Conservation (phyloP, 2,888 invertebrate species). For the Lypha dubia region DNA sequence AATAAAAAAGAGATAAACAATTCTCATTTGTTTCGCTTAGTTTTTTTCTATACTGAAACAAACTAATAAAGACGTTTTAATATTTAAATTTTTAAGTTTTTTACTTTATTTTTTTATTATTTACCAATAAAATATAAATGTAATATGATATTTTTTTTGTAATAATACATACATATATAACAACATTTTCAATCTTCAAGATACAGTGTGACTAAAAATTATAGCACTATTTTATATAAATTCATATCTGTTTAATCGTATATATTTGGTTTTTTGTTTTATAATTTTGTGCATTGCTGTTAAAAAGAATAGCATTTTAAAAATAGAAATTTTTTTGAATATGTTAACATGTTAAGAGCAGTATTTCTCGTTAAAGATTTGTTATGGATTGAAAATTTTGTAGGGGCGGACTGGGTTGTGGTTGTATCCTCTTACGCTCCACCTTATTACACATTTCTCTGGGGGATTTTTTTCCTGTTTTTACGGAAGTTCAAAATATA, state of each 20-base stretch:
- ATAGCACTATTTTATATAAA: constrained; percentile 11
- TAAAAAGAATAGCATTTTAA: neutral
- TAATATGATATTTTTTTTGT: constrained; percentile 59
- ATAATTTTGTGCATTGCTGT: neutral
- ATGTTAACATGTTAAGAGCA: no score
- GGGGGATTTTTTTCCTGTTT: no score
- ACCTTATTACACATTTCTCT: no score
- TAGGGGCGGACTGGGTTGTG: no score
- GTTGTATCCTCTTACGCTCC: no score
- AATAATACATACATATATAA: constrained; percentile 70
- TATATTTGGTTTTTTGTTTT: no score
- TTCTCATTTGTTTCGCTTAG: constrained; percentile 21
- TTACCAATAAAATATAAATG: constrained; percentile 58
- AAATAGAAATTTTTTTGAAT: no score
- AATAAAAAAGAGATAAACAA: constrained; percentile 38
- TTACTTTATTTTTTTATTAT: constrained; percentile 36
- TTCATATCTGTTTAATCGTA: neutral
- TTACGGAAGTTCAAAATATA: no score
- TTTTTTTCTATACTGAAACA: constrained; percentile 32
- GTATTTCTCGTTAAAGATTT: no score
- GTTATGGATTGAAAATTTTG: no score
- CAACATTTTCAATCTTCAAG: constrained; percentile 59
- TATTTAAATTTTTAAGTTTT: constrained; percentile 21
- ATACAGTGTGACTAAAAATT: constrained; percentile 52
- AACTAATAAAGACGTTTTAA: constrained; percentile 44